phyloP scores from a whole-genome alignment of 2,888 invertebrate species.

The Sphaerophoria taeniata region DNA sequence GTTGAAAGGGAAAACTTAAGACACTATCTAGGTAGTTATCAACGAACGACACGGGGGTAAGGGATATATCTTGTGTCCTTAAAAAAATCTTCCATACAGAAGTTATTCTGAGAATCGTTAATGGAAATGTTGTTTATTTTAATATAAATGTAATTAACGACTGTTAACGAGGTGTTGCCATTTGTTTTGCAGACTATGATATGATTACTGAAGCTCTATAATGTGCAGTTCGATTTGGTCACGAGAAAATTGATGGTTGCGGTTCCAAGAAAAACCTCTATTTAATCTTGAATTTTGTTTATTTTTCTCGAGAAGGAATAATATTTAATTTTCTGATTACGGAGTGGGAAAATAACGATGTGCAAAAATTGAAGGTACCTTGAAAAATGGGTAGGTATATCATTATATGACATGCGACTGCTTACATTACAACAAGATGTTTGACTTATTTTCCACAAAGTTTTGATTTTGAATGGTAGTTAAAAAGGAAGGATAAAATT shows the following conservation, averaged over 20 bases:
- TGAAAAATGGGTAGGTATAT: not conserved
- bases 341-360: conserved; percentile 1
- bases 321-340: conserved; percentile 19
- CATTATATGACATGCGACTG: not conserved
- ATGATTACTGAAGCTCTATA: conserved; percentile 28
- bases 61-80: conserved; percentile 8
- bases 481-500: no score
- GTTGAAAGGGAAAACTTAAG: conserved; percentile 19
- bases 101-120: conserved; percentile 14
- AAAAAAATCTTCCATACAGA: conserved; percentile 3
- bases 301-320: conserved; percentile 14
- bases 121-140: not conserved
- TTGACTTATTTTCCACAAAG: no score
- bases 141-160: not conserved
- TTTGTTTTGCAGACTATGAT: conserved; percentile 12
- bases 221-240: conserved; percentile 51
- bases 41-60: conserved; percentile 1
- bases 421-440: no score
- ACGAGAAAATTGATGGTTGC: conserved; percentile 50
- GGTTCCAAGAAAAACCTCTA: conserved; percentile 17
- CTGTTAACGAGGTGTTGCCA: not conserved
- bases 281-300: not conserved
- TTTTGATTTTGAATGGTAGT: no score
- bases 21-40: not conserved
- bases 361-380: not conserved